Evolutionary conservation across 2,113 vertebrate genomes (phyloP).

Genomic region (Tupaia chinensis): DNA sequence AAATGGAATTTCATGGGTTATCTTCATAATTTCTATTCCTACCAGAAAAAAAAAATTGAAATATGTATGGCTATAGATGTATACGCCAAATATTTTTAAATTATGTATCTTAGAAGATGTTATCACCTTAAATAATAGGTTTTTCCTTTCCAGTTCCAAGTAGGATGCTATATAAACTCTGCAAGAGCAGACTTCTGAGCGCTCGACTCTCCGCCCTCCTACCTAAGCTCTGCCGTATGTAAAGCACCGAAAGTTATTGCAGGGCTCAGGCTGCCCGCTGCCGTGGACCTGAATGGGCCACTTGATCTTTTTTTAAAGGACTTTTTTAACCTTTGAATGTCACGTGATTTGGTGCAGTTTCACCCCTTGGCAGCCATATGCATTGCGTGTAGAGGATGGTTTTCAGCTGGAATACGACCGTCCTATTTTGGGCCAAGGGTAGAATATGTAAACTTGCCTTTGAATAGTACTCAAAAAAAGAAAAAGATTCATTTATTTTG

Average conservation of each 20-base stretch:
- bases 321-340: not conserved
- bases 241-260: not conserved
- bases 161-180: not conserved
- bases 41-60: slow-evolving; percentile 11
- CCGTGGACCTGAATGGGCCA: not conserved
- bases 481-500: slow-evolving; percentile 75
- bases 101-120: not conserved
- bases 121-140: not conserved
- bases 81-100: not conserved
- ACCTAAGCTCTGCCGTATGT: not conserved
- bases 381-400: not conserved
- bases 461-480: not conserved
- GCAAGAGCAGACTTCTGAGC: not conserved
- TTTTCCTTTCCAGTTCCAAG: slow-evolving; percentile 34
- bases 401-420: slow-evolving; percentile 24
- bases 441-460: slow-evolving; percentile 4
- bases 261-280: not conserved
- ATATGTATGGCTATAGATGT: not conserved
- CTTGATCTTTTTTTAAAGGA: slow-evolving; percentile 9
- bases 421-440: not conserved
- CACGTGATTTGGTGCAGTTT: not conserved
- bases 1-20: slow-evolving; percentile 40
- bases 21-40: slow-evolving; percentile 9
- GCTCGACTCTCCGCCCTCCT: not conserved
- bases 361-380: not conserved